Conservation (phyloP, 2,797 vertebrate genomes). For the Zenarchopterus dispar region DNA sequence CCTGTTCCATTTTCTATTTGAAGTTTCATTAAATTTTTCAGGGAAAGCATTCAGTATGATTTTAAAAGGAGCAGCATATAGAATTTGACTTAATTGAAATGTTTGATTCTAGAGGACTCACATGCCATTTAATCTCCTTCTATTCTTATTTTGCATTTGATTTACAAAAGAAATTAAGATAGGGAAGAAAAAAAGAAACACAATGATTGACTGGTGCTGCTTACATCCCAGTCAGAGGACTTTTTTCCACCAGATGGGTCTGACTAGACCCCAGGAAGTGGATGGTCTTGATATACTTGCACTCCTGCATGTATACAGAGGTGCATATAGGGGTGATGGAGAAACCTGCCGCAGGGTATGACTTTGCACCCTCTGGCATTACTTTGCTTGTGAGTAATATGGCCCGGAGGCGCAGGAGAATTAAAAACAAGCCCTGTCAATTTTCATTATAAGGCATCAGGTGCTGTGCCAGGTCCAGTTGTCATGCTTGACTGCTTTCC, state of each 20-base stretch:
- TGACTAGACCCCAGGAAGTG: conserved; percentile 24
- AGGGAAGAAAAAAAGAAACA: background rate
- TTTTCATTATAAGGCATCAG: conserved; percentile 79
- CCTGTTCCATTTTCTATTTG: conserved; percentile 30
- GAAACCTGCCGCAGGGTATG: conserved; percentile 63
- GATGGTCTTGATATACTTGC: conserved; percentile 48
- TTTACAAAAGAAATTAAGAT: background rate
- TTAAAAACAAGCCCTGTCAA: conserved; percentile 76
- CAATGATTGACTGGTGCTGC: background rate
- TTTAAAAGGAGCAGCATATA: conserved; percentile 1
- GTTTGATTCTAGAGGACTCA: background rate
- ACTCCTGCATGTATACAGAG: conserved; percentile 15
- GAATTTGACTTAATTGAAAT: conserved; percentile 8
- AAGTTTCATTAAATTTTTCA: conserved; percentile 29
- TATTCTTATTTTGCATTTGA: background rate
- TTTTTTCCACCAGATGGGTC: conserved; percentile 15
- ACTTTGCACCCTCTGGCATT: conserved; percentile 50
- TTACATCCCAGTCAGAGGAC: background rate
- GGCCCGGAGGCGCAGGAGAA: conserved; percentile 56
- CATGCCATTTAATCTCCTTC: background rate
- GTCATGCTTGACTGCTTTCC: conserved; percentile 61
- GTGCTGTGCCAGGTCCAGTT: conserved; percentile 63
- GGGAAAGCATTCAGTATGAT: conserved; percentile 5
- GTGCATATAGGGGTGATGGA: conserved; percentile 44
- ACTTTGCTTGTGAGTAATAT: conserved; percentile 56